Conservation (phyloP, 1,140 invertebrate species). For the Cryptotermes secundus region DNA sequence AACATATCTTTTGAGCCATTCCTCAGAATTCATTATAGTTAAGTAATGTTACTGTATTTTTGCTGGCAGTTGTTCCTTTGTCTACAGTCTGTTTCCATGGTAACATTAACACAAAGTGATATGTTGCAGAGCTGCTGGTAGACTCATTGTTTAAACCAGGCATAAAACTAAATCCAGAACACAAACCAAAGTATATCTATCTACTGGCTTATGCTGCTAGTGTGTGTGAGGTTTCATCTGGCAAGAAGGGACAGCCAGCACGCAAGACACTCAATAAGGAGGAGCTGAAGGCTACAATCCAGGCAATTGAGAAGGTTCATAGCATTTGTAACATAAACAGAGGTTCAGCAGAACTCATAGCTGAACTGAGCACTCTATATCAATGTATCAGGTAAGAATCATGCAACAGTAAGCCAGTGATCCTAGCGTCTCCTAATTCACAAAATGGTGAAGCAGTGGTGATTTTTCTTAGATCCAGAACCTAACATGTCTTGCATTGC, state of each 20-base stretch:
- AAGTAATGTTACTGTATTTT: too few species aligned
- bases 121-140: constrained; percentile 77
- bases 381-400: constrained; percentile 77
- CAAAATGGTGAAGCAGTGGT: not conserved
- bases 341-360: constrained; percentile 88
- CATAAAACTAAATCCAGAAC: constrained; percentile 92
- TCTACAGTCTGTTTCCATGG: too few species aligned
- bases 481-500: too few species aligned
- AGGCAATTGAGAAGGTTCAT: constrained; percentile 93
- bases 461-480: too few species aligned
- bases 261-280: constrained; percentile 71
- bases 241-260: constrained; percentile 67
- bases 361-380: constrained; percentile 86
- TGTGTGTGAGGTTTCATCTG: constrained; percentile 74
- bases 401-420: not conserved
- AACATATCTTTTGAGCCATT: too few species aligned
- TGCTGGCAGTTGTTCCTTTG: too few species aligned
- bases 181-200: constrained; percentile 96
- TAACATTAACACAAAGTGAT: too few species aligned
- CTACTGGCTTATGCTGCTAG: constrained; percentile 93
- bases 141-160: constrained; percentile 92
- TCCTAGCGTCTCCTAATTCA: not conserved
- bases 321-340: constrained; percentile 86
- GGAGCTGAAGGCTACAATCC: constrained; percentile 86
- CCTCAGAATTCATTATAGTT: too few species aligned